phyloP scores from a whole-genome alignment of 1,140 invertebrate genomes.

The Drosophila mauritiana region DNA sequence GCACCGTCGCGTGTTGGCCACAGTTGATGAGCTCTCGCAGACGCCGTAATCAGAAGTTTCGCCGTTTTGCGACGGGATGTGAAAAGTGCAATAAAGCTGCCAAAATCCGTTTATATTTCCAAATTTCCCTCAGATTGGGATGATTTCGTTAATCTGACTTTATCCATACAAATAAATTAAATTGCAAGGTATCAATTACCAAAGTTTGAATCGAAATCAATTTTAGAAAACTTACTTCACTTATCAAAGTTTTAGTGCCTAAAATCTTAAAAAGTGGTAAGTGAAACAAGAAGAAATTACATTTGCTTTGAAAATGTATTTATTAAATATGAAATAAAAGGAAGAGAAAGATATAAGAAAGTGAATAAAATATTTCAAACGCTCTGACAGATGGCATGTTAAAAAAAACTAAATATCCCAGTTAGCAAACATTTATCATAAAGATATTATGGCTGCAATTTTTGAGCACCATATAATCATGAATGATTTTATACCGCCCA shows the following conservation, averaged over 20 bases:
- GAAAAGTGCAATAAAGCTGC: constrained; percentile 26
- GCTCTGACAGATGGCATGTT: too few relatives aligned
- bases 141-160: not conserved
- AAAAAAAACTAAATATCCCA: not conserved
- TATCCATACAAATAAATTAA: too few relatives aligned
- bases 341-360: too few relatives aligned
- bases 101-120: constrained; percentile 27
- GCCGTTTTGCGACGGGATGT: constrained; percentile 54
- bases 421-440: not conserved
- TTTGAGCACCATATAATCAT: not conserved
- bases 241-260: not conserved
- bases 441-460: not conserved
- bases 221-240: not conserved
- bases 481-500: not conserved
- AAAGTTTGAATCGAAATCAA: not conserved
- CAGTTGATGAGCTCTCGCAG: constrained; percentile 61
- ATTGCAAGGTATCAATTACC: not conserved
- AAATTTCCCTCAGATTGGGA: constrained; percentile 43
- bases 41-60: constrained; percentile 11
- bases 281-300: not conserved
- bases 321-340: too few relatives aligned
- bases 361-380: too few relatives aligned
- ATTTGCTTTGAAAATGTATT: not conserved
- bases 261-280: not conserved
- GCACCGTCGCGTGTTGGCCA: constrained; percentile 49